Conservation (phyloP, 2,888 invertebrate genomes). For the Drymonia ruficornis region DNA sequence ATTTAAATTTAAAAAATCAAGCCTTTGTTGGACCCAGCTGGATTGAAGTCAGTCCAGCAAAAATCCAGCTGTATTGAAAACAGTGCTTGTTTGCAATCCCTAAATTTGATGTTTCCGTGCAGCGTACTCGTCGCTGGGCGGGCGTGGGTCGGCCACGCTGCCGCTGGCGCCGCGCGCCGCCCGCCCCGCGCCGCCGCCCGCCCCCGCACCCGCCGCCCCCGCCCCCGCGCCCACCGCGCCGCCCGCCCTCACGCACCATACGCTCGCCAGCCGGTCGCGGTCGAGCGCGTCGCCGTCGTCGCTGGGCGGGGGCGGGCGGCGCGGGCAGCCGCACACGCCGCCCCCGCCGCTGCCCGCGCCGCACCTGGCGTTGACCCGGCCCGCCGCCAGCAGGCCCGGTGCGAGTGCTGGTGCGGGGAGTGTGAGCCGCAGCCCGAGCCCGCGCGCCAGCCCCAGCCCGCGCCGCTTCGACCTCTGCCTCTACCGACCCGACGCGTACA, state of each 20-base stretch:
- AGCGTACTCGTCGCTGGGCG: constrained; percentile 64
- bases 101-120: constrained; percentile 9
- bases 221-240: constrained; percentile 17
- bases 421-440: constrained; percentile 17
- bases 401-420: constrained; percentile 8
- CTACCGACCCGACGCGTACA: constrained; percentile 32
- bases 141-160: constrained; percentile 3
- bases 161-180: constrained; percentile 7
- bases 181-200: constrained; percentile 18
- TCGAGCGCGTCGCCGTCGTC: constrained; percentile 13
- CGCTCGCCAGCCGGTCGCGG: constrained; percentile 9
- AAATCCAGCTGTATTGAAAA: too few relatives aligned
- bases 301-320: constrained; percentile 7
- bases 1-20: too few relatives aligned
- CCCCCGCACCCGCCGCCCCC: constrained; percentile 14
- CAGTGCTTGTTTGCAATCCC: too few relatives aligned
- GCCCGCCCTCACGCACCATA: constrained; percentile 5
- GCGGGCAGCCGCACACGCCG: constrained; percentile 17
- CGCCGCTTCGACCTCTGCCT: constrained; percentile 17
- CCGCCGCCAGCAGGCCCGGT: too few relatives aligned
- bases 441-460: constrained; percentile 13
- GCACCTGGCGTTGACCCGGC: constrained; percentile 11
- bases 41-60: too few relatives aligned
- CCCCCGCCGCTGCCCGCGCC: constrained; percentile 11
- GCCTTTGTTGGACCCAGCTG: too few relatives aligned